A percentile compares a stretch with the other conserved stretches of the same genome.
Evolutionary conservation across 2,888 invertebrate genomes (phyloP).

Genomic region (Cheilosia vulpina): DNA sequence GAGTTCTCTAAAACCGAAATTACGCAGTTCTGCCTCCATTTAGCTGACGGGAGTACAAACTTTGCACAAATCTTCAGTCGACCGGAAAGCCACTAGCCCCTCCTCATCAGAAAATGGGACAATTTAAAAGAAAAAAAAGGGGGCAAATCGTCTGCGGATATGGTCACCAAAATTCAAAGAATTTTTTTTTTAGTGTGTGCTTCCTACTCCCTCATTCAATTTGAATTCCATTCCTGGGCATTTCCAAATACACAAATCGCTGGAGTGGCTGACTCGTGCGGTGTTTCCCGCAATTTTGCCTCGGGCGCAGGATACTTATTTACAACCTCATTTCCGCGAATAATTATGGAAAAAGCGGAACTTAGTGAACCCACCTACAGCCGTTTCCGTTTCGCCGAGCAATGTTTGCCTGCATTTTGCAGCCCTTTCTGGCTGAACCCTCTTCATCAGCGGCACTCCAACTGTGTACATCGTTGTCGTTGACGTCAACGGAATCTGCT

Average conservation of each 20-base stretch:
- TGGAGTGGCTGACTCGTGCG: slow-evolving; percentile 5
- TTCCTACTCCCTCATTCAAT: slow-evolving; percentile 11
- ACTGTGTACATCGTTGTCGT: slow-evolving; percentile 1
- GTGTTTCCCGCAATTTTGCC: slow-evolving; percentile 27
- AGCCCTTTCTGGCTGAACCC: slow-evolving; percentile 38
- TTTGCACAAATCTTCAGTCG: neutral
- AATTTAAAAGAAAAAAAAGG: neutral
- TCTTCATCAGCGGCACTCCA: slow-evolving; percentile 26
- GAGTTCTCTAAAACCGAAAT: no score
- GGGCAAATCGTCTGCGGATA: neutral
- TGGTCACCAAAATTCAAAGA: slow-evolving; percentile 33
- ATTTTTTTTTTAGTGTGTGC: neutral
- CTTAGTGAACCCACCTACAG: slow-evolving; percentile 49
- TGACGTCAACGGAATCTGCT: slow-evolving; percentile 42
- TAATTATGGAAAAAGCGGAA: slow-evolving; percentile 70
- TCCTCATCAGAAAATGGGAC: neutral
- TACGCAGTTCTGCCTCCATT: neutral
- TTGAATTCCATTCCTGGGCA: slow-evolving; percentile 32
- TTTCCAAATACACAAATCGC: slow-evolving; percentile 39
- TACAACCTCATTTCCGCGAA: slow-evolving; percentile 71
- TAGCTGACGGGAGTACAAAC: neutral
- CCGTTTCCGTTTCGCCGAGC: slow-evolving; percentile 65
- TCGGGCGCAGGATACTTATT: slow-evolving; percentile 62
- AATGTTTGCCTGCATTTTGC: slow-evolving; percentile 57
- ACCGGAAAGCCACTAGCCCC: neutral